phyloP scores from a whole-genome alignment of 2,113 vertebrate genomes.

The Hippocampus abdominalis region DNA sequence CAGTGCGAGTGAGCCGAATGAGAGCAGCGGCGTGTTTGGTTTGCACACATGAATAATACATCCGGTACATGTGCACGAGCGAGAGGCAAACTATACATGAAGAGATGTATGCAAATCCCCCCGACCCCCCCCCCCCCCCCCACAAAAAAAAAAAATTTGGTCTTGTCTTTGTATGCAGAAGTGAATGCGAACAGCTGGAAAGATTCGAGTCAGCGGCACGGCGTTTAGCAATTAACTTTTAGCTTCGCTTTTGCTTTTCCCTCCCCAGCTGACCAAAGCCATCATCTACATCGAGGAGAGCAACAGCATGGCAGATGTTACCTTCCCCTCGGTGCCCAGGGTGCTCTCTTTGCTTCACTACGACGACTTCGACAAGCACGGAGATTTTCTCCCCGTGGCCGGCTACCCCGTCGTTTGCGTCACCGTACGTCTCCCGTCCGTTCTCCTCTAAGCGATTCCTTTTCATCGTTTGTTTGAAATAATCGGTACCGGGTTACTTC shows the following conservation, averaged over 20 bases:
- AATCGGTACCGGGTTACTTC: neutral
- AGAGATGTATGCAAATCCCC: no score
- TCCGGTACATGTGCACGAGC: neutral
- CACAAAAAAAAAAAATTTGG: no score
- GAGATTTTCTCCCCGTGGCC: conserved; percentile 70
- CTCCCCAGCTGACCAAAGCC: conserved; percentile 81
- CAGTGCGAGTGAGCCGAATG: neutral
- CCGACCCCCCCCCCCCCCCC: no score
- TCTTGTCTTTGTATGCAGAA: neutral
- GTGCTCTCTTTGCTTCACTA: conserved; percentile 86
- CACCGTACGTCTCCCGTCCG: conserved; percentile 77
- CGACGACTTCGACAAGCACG: conserved; percentile 74
- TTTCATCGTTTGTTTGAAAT: no score
- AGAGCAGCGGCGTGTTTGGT: neutral
- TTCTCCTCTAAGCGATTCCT: neutral
- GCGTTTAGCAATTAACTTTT: conserved; percentile 10
- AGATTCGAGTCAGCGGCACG: neutral
- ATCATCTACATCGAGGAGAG: conserved; percentile 93
- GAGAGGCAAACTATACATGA: neutral
- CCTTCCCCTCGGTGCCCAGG: conserved; percentile 88
- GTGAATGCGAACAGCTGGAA: neutral
- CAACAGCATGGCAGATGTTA: conserved; percentile 91
- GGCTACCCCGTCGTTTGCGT: conserved; percentile 92
- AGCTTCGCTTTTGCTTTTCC: conserved; percentile 43
- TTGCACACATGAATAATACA: neutral